Base-by-base conservation (phyloP, 2,113 vertebrate genomes). In the Taxidea taxus region DNA sequence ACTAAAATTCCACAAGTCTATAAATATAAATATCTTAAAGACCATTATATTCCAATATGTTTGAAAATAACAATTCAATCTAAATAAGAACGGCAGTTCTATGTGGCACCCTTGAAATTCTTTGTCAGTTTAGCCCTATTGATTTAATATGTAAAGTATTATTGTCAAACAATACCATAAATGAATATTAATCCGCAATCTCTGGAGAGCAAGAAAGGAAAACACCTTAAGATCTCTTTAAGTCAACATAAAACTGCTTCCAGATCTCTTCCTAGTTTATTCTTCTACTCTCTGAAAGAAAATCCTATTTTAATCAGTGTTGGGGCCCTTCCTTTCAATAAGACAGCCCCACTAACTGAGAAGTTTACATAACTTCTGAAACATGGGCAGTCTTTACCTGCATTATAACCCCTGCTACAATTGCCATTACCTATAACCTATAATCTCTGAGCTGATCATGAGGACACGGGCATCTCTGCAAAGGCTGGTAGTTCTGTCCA, bases 1-100 rank as follows among this genome's bases (percentile, higher is more conserved):
- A 2, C 27, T 80, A 80, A 83, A 83, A 75, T 62, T 89, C 37
- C 81, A 12, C 10, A 82, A 60, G 21, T 56, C 2, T 88, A 34
- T 39, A 92, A 74, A 94, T 88, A 34, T 39, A 92, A 74, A 94
- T 68, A 84, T 29, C 58, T 1, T 20, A 47, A 72, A 93, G 16
- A 75, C 16, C 9, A 81, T 56, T 83, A 34, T 82, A 72, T 39
- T 44, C 34, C 37, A 42, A 51, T 89, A 16, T 29, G 85, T 78
- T 84, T 70, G 66, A 81, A 93, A 86, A 70, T 51, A n/a, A 27
- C 64, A 89, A 75, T 14, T 85, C 37, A 80, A 12, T 64, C 7
- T 82, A 82, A 90, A 37, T 4, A 72, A 72, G 37, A 34, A 29
- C 2, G 60, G 2, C 31, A 74, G 39, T 92, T 90, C 68, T 49